Evolutionary conservation across 1,140 invertebrate genomes (phyloP).

Genomic region (Phymastichus coffea): DNA sequence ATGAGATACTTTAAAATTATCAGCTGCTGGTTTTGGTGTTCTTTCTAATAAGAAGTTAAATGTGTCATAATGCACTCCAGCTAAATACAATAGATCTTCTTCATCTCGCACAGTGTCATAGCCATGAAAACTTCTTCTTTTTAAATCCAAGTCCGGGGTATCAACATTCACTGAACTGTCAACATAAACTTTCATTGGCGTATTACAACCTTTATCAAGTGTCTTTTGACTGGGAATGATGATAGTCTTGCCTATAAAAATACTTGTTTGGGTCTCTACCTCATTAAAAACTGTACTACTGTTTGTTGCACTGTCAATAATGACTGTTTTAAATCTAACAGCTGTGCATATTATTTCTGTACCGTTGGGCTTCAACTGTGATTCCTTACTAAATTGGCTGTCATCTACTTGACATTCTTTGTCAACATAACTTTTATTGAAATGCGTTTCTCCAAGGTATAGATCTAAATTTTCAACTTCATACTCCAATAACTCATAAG

Average conservation of each 20-base stretch:
- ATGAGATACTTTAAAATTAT: not conserved
- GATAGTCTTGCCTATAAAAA: not conserved
- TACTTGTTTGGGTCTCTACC: conserved; percentile 10
- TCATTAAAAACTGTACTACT: not conserved
- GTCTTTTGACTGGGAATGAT: not conserved
- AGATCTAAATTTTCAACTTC: not conserved
- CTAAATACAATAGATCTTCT: not conserved
- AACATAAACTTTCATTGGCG: not conserved
- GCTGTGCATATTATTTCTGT: too few species aligned
- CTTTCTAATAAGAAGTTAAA: not conserved
- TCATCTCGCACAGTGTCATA: not conserved
- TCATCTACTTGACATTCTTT: conserved; percentile 17
- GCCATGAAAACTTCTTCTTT: not conserved
- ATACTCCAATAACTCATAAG: not conserved
- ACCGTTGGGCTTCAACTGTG: too few species aligned
- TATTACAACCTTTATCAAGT: not conserved
- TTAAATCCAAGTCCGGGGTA: not conserved
- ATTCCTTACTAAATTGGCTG: not conserved
- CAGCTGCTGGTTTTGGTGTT: not conserved
- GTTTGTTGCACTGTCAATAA: conserved; percentile 9
- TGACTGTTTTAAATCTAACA: conserved; percentile 17
- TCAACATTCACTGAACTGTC: not conserved
- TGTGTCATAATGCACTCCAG: not conserved
- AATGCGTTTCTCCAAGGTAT: not conserved
- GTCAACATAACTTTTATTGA: not conserved